Evolutionary conservation across 2,888 invertebrate species (phyloP).

Genomic region (Pollenia griseotomentosa): DNA sequence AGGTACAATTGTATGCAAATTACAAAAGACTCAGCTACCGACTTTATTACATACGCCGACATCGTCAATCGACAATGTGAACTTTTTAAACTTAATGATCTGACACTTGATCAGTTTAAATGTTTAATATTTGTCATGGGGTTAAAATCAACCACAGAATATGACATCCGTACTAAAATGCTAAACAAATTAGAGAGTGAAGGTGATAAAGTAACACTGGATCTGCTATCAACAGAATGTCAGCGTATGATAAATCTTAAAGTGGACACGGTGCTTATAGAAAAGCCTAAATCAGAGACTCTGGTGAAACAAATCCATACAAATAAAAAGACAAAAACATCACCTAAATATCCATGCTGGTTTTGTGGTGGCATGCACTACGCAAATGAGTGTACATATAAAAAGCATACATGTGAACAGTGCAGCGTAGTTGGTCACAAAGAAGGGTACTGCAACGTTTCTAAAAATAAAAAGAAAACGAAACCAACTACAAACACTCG

Average conservation of each 20-base stretch:
- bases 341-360: slow-evolving; percentile 1
- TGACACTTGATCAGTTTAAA: no score
- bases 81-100: no score
- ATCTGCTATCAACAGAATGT: slow-evolving; percentile 63
- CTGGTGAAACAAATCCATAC: neutral
- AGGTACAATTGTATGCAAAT: no score
- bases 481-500: no score
- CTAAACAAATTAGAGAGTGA: slow-evolving; percentile 55
- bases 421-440: neutral
- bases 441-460: no score
- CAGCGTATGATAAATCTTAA: slow-evolving; percentile 70
- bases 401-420: slow-evolving; percentile 70
- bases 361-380: slow-evolving; percentile 21
- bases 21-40: no score
- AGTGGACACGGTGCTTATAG: slow-evolving; percentile 62
- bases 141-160: no score
- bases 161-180: slow-evolving; percentile 54
- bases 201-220: slow-evolving; percentile 45
- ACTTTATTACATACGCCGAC: no score
- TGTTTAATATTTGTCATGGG: no score
- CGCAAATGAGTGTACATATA: slow-evolving; percentile 68
- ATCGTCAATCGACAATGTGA: no score
- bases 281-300: slow-evolving; percentile 26
- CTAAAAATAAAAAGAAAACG: no score
- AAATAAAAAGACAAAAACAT: neutral